Base-by-base conservation (phyloP, 2,888 invertebrate species). In the Phlogophora meticulosa region DNA sequence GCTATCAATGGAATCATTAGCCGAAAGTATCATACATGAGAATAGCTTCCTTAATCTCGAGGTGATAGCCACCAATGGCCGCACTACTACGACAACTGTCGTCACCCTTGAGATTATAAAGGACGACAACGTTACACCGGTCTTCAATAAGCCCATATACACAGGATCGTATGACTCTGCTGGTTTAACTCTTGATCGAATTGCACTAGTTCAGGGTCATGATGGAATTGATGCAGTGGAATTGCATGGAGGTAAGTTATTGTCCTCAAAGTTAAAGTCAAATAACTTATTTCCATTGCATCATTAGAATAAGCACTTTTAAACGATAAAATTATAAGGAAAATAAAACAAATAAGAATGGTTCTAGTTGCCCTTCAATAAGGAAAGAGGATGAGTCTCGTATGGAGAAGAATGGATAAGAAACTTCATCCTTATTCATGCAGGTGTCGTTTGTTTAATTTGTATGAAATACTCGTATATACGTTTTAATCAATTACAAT, bases 101-200 rank as follows among this genome's bases (percentile, higher is more conserved):
- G 87, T 92, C 24, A 86, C 85, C n/a, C 81, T 94, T 32, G 90
- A 91, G 48, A 90, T 94, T 52, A 81, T 93, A 58, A 92, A 92
- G 68, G 88, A 93, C 20, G 94, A 94, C 60, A 83, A 78, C 20
- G 66, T 84, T 2, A 92, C 93, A 0, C 94, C 93, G 0, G 81
- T 88, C 4, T 94, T 94, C 67, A 88, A 87, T 65, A 81, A 78
- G 32, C 72, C 83, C 13, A 70, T 93, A 40, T 94, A 94, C 67
- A 78, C 67, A 7, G 93, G 91, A 40, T 82, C 78, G 15, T 93
- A 93, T 70, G 82, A 86, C 34, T 34, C 83, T 40, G 67, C 69
- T 10, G 90, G 88, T 15, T 81, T 94, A 55, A 76, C 38, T 10
- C 43, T 91, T n/a, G 90, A 90, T 2, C 70, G 81, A 70, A 90